phyloP scores from a whole-genome alignment of 2,888 invertebrate species.

The Heteromyza rotundicornis region DNA sequence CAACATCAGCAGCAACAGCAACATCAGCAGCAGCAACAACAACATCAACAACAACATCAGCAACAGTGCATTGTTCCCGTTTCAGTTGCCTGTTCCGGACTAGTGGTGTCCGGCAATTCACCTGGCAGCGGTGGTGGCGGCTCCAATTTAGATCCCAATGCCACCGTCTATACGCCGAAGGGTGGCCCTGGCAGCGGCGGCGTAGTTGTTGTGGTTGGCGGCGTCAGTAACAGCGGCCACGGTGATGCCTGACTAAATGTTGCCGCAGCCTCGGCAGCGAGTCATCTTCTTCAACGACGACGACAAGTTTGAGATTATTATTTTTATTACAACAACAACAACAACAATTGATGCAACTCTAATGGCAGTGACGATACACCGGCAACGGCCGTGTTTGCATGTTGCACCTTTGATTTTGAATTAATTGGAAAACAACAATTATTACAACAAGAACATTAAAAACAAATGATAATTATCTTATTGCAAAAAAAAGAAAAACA shows the following conservation, averaged over 20 bases:
- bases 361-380: not conserved
- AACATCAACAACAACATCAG: constrained; percentile 32
- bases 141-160: constrained; percentile 84
- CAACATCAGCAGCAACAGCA: constrained; percentile 33
- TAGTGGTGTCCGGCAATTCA: constrained; percentile 39
- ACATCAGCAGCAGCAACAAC: constrained; percentile 24
- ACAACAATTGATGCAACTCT: not conserved
- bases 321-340: constrained; percentile 33
- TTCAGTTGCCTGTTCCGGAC: constrained; percentile 48
- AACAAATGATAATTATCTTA: not conserved
- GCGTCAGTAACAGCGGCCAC: too few species aligned
- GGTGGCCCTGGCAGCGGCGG: constrained; percentile 61
- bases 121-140: constrained; percentile 37
- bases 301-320: constrained; percentile 61
- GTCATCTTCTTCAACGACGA: constrained; percentile 51
- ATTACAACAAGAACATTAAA: not conserved
- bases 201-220: constrained; percentile 40
- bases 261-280: constrained; percentile 31
- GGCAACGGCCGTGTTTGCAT: not conserved
- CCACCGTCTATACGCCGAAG: constrained; percentile 89
- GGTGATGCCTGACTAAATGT: constrained; percentile 49
- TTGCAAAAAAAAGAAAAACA: not conserved
- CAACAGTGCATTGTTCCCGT: constrained; percentile 45
- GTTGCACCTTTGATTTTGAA: not conserved
- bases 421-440: not conserved